Percentiles rank a stretch among this genome's conserved stretches.
Conservation (phyloP, 1,140 invertebrate species). For the Drosophila equinoxialis region DNA sequence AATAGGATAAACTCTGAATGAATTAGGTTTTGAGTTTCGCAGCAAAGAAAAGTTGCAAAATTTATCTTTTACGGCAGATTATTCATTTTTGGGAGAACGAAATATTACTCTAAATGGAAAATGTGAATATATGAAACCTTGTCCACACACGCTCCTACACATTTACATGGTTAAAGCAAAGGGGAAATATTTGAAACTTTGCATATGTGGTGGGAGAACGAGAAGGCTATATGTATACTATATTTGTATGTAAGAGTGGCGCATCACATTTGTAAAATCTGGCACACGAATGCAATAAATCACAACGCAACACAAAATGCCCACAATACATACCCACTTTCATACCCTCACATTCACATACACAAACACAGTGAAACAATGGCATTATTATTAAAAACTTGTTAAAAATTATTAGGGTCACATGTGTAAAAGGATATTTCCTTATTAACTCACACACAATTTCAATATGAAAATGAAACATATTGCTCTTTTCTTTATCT, state of each 20-base stretch:
- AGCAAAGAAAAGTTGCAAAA: too few relatives aligned
- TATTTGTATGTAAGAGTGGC: conserved; percentile 43
- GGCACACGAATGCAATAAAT: conserved; percentile 82
- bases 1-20: too few relatives aligned
- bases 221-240: conserved; percentile 20
- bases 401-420: conserved; percentile 76
- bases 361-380: conserved; percentile 50
- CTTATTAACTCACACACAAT: conserved; percentile 76
- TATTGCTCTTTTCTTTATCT: conserved; percentile 32
- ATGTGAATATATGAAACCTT: conserved; percentile 58
- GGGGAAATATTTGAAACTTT: conserved; percentile 78
- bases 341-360: conserved; percentile 4
- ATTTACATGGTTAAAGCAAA: conserved; percentile 48
- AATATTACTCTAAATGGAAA: conserved; percentile 71
- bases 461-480: conserved; percentile 49
- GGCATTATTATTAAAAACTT: conserved; percentile 77
- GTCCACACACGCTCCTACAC: conserved; percentile 32
- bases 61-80: too few relatives aligned
- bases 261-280: conserved; percentile 81
- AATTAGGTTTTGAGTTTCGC: too few relatives aligned
- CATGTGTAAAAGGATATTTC: conserved; percentile 82
- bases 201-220: conserved; percentile 48
- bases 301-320: conserved; percentile 70
- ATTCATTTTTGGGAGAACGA: conserved; percentile 17
- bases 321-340: conserved; percentile 20